Percentiles rank a stretch among this genome's conserved stretches.
phyloP scores from a whole-genome alignment of 2,113 vertebrate species.

The Chionodraco myersi region DNA sequence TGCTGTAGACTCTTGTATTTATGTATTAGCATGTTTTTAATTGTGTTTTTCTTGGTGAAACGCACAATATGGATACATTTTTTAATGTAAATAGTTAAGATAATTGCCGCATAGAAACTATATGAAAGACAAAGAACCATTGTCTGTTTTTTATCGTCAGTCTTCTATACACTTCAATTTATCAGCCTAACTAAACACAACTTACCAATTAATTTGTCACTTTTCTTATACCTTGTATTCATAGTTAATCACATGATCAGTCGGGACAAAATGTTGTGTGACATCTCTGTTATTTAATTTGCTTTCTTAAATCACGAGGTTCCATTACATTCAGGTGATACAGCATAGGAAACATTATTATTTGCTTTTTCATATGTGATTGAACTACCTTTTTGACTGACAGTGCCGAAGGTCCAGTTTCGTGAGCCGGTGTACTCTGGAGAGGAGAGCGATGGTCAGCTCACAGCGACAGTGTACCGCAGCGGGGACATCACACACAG shows the following conservation, averaged over 20 bases:
- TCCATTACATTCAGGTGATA: background rate
- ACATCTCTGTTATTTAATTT: conserved; percentile 14
- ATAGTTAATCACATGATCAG: background rate
- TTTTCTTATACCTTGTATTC: background rate
- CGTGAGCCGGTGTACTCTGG: conserved; percentile 85
- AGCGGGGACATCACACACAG: conserved; percentile 87
- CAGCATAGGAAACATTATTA: background rate
- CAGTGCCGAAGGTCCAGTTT: conserved; percentile 95
- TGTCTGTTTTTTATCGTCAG: background rate
- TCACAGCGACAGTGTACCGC: conserved; percentile 85
- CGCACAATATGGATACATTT: background rate
- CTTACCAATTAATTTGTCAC: background rate
- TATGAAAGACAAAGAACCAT: background rate
- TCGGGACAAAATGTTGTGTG: background rate
- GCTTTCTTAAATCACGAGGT: conserved; percentile 3
- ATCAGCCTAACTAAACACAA: background rate
- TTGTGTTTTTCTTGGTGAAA: background rate
- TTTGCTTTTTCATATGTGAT: background rate
- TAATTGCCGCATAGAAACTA: background rate
- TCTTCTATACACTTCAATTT: background rate
- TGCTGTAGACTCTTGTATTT: background rate
- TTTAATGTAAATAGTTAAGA: background rate
- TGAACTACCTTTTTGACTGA: background rate
- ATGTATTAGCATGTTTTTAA: background rate
- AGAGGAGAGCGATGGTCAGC: conserved; percentile 86